Evolutionary conservation across 2,113 vertebrate species (phyloP).

Genomic region (Dicerorhinus sumatrensis): DNA sequence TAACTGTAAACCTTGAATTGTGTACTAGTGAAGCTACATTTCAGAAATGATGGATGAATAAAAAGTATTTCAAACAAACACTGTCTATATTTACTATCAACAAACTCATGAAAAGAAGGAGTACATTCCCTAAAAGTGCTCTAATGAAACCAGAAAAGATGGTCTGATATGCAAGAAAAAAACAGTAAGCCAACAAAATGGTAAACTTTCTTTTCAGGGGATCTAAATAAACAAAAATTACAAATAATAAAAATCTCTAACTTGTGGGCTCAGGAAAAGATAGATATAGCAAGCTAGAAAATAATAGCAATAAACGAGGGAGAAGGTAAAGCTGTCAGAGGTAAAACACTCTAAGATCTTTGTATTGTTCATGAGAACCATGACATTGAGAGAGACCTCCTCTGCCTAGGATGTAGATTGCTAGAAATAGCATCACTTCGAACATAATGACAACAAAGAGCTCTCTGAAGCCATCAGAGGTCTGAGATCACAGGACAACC

Average conservation of each 20-base stretch:
- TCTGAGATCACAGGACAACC: background rate
- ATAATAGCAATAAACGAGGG: background rate
- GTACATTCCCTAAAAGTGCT: background rate
- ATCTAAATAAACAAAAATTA: background rate
- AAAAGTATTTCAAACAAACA: background rate
- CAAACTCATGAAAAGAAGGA: background rate
- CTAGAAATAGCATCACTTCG: slow-evolving; percentile 15
- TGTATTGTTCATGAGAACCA: background rate
- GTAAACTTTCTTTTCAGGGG: background rate
- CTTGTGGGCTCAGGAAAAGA: background rate
- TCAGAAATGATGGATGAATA: background rate
- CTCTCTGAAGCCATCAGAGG: background rate
- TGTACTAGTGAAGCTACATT: background rate
- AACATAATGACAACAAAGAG: background rate
- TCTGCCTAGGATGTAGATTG: background rate
- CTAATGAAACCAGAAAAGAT: background rate
- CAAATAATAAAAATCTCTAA: background rate
- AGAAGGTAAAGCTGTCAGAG: background rate
- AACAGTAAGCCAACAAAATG: background rate
- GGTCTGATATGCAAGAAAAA: background rate
- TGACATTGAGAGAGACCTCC: background rate
- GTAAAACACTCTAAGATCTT: background rate
- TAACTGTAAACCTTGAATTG: background rate
- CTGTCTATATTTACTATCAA: background rate
- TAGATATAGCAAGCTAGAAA: background rate